A percentile compares a stretch with the other conserved stretches of the same genome.
These are phyloP conservation scores for Agrochola circellaris DNA, from an alignment of 2,888 invertebrate species.

Conservation along the genomic window DNA sequence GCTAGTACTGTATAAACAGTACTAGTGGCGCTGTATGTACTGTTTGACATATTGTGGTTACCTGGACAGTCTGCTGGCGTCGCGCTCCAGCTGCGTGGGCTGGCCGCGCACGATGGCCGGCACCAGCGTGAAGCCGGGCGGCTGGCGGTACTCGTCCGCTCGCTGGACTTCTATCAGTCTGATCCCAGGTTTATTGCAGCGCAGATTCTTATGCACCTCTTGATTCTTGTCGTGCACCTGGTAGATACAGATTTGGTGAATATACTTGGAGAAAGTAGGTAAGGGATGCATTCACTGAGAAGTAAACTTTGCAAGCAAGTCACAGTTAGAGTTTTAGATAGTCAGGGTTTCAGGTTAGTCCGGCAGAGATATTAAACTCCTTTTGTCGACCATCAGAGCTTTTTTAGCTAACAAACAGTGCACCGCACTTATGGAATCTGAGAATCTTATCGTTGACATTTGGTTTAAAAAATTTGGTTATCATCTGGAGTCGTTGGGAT, in stretches of 20 bases:
- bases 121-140: slow-evolving; percentile 91
- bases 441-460: background rate
- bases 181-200: slow-evolving; percentile 92
- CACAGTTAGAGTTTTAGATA: background rate
- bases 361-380: background rate
- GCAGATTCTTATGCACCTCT: slow-evolving; percentile 92
- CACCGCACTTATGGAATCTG: background rate
- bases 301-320: too few relatives aligned
- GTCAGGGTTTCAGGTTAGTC: background rate
- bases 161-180: slow-evolving; percentile 89
- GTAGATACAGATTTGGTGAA: background rate
- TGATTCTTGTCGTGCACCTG: slow-evolving; percentile 93
- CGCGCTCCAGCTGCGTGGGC: slow-evolving; percentile 81
- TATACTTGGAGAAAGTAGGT: background rate
- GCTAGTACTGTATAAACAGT: too few relatives aligned
- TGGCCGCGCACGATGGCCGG: slow-evolving; percentile 88
- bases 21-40: too few relatives aligned
- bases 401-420: background rate
- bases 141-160: slow-evolving; percentile 91
- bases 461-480: background rate
- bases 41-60: slow-evolving; percentile 59
- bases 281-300: background rate
- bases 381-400: background rate
- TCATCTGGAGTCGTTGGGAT: background rate
- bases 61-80: slow-evolving; percentile 87